Percentiles rank a stretch among this genome's conserved stretches.
Conservation (phyloP, 2,888 invertebrate genomes). For the Acleris cristana region DNA sequence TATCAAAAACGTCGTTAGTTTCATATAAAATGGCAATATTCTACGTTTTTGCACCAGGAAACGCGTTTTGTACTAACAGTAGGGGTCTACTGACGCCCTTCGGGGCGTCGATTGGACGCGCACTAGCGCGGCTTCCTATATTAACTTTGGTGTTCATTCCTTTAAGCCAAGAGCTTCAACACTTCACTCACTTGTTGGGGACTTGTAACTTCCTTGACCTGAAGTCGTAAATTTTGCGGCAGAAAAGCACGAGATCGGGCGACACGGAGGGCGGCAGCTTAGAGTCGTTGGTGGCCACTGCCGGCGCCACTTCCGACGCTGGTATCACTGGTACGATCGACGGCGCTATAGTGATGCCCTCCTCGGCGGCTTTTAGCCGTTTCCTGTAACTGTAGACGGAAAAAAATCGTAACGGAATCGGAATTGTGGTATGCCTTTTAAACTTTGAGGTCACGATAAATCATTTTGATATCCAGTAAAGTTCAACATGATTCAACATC, state of each 20-base stretch:
- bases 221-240: slow-evolving; percentile 96
- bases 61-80: slow-evolving; percentile 76
- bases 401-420: neutral
- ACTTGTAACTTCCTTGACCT: slow-evolving; percentile 90
- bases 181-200: slow-evolving; percentile 70
- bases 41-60: slow-evolving; percentile 64
- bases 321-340: slow-evolving; percentile 89
- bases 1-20: slow-evolving; percentile 60
- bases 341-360: slow-evolving; percentile 87
- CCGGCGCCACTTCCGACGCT: slow-evolving; percentile 83
- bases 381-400: slow-evolving; percentile 89
- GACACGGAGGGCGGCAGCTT: slow-evolving; percentile 86
- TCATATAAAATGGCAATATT: slow-evolving; percentile 63
- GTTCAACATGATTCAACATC: too few relatives aligned
- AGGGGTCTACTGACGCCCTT: slow-evolving; percentile 52
- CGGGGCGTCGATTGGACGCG: slow-evolving; percentile 9
- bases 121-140: slow-evolving; percentile 18
- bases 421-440: too few relatives aligned
- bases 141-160: slow-evolving; percentile 37
- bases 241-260: slow-evolving; percentile 95
- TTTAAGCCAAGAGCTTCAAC: slow-evolving; percentile 42
- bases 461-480: too few relatives aligned
- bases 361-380: slow-evolving; percentile 90
- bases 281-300: slow-evolving; percentile 79
- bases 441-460: too few relatives aligned